A percentile compares a stretch with the other conserved stretches of the same genome.
phyloP scores from a whole-genome alignment of 2,888 invertebrate genomes.

The Calephelis perditalis region DNA sequence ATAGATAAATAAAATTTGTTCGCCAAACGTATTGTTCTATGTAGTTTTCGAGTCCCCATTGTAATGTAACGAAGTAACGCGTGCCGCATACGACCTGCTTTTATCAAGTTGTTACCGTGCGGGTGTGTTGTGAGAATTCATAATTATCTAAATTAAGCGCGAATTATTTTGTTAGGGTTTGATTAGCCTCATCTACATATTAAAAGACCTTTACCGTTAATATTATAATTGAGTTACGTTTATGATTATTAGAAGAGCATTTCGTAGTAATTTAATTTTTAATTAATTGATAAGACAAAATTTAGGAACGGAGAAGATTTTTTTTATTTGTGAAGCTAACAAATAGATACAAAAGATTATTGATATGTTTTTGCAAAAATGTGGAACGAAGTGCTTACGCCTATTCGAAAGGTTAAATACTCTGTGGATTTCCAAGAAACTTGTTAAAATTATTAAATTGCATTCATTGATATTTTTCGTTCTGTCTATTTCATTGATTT shows the following conservation, averaged over 20 bases:
- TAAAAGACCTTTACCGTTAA: conserved; percentile 14
- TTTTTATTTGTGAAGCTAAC: too few relatives aligned
- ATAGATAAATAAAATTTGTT: conserved; percentile 23
- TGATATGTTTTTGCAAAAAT: too few relatives aligned
- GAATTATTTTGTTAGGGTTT: conserved; percentile 43
- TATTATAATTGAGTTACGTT: conserved; percentile 2
- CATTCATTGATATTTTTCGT: too few relatives aligned
- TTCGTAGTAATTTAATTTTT: too few relatives aligned
- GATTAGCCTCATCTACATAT: conserved; percentile 29
- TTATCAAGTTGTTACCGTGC: conserved; percentile 48
- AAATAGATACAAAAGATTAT: too few relatives aligned
- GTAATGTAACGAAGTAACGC: conserved; percentile 56
- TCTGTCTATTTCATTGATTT: too few relatives aligned
- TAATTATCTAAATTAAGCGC: conserved; percentile 48
- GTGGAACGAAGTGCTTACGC: too few relatives aligned
- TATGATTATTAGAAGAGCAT: not conserved
- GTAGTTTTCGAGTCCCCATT: conserved; percentile 37
- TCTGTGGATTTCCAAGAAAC: too few relatives aligned
- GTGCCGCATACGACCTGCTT: conserved; percentile 56
- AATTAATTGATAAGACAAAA: too few relatives aligned
- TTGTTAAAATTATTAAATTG: too few relatives aligned
- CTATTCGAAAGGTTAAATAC: too few relatives aligned
- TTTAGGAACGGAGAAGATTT: too few relatives aligned
- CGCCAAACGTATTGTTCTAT: conserved; percentile 30
- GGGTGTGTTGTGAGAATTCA: conserved; percentile 49